These are phyloP conservation scores for Umimayanthus kanabou DNA, from an alignment of 92 coral and sea anemone species.

Conservation along the genomic window DNA sequence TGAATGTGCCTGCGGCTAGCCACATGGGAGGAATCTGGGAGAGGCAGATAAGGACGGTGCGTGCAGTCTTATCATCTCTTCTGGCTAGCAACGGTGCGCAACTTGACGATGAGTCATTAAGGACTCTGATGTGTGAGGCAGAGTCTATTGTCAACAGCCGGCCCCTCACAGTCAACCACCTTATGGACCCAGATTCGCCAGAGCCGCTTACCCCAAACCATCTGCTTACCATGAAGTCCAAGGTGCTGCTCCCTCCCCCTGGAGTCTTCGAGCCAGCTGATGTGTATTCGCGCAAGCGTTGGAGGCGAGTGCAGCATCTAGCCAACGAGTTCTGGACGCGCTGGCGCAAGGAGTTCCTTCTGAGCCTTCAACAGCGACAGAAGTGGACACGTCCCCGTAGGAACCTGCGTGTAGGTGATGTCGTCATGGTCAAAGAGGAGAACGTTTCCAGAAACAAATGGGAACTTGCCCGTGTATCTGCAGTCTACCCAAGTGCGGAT, in stretches of 20 bases:
- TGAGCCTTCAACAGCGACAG: slow-evolving; percentile 2
- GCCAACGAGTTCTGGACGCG: slow-evolving; percentile 14
- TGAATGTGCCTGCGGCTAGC: slow-evolving; percentile 5
- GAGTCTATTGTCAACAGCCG: slow-evolving; percentile 15
- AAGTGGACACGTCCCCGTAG: slow-evolving; percentile 10
- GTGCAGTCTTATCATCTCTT: neutral
- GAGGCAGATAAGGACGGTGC: slow-evolving; percentile 3
- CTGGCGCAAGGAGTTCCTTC: slow-evolving; percentile 12
- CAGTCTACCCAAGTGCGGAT: slow-evolving; percentile 53
- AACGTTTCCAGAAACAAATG: slow-evolving; percentile 41
- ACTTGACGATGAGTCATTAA: slow-evolving; percentile 8
- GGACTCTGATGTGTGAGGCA: slow-evolving; percentile 21
- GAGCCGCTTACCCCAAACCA: slow-evolving; percentile 48
- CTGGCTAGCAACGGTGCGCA: neutral
- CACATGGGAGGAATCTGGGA: slow-evolving; percentile 28
- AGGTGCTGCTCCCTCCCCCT: slow-evolving; percentile 22
- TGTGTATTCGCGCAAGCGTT: neutral
- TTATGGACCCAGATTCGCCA: slow-evolving; percentile 43
- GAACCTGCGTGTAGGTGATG: neutral
- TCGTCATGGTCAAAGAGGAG: slow-evolving; percentile 51
- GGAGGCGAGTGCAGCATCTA: slow-evolving; percentile 21
- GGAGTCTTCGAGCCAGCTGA: neutral
- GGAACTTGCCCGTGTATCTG: slow-evolving; percentile 46
- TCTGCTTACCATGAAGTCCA: slow-evolving; percentile 47
- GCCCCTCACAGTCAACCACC: slow-evolving; percentile 43